Percentiles rank a stretch among this genome's conserved stretches.
These are phyloP conservation scores for Ornithorhynchus anatinus DNA, from an alignment of 2,113 vertebrate genomes.

Conservation along the genomic window DNA sequence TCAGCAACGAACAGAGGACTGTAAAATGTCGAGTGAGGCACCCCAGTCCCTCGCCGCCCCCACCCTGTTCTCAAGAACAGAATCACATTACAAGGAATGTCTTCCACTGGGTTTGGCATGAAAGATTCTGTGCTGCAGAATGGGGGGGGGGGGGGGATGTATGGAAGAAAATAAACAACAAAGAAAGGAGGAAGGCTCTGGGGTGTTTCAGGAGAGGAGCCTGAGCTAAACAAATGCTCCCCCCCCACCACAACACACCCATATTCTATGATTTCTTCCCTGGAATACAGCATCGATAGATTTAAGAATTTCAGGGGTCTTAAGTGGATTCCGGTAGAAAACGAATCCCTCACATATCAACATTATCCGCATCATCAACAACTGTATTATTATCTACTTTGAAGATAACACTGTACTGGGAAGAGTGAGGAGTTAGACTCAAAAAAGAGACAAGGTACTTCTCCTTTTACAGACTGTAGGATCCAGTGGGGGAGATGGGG, in stretches of 20 bases:
- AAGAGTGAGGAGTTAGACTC: no score
- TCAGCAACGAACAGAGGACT: conserved; percentile 63
- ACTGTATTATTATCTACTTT: no score
- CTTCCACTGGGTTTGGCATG: conserved; percentile 59
- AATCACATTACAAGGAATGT: conserved; percentile 30
- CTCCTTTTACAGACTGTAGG: no score
- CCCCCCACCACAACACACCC: neutral
- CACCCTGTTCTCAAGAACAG: conserved; percentile 52
- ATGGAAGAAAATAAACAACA: neutral
- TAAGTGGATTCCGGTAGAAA: no score
- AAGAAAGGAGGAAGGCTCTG: neutral
- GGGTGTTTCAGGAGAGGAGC: neutral
- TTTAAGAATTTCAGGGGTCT: neutral
- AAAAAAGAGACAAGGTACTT: no score
- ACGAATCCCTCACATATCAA: no score
- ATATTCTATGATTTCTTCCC: neutral
- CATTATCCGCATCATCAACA: no score
- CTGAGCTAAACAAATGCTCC: no score
- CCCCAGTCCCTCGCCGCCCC: no score
- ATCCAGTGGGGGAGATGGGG: no score
- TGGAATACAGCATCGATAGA: neutral
- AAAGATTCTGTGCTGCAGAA: conserved; percentile 28
- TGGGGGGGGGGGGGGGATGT: neutral
- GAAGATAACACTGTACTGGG: no score
- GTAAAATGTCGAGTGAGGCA: conserved; percentile 52